Percentiles rank a stretch among this genome's conserved stretches.
phyloP scores from a whole-genome alignment of 1,140 invertebrate genomes.

The Trialeurodes vaporariorum region DNA sequence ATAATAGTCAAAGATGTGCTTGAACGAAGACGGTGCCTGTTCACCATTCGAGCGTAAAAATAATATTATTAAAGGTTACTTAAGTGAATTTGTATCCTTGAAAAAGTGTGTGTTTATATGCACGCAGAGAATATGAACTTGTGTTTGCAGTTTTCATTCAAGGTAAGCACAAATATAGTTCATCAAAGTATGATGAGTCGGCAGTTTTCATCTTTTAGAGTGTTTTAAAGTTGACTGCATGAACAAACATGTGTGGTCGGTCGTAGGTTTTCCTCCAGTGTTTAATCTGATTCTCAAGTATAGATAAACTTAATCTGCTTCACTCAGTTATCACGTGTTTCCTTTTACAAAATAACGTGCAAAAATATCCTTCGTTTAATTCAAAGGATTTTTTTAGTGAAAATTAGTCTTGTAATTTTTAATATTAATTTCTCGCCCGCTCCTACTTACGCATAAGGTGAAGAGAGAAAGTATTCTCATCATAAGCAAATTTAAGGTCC shows the following conservation, averaged over 20 bases:
- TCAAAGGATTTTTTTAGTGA: too few relatives aligned
- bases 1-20: neutral
- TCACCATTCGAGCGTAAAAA: neutral
- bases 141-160: neutral
- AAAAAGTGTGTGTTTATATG: neutral
- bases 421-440: too few relatives aligned
- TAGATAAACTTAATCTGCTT: too few relatives aligned
- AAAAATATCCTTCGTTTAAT: too few relatives aligned
- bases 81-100: neutral
- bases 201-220: neutral
- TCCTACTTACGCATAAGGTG: too few relatives aligned
- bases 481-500: too few relatives aligned
- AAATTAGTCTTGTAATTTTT: too few relatives aligned
- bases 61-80: conserved; percentile 1
- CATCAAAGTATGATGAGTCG: too few relatives aligned
- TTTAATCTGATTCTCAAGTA: conserved; percentile 1
- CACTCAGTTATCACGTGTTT: too few relatives aligned
- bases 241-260: neutral
- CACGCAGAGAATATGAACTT: too few relatives aligned
- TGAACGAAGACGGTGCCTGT: neutral
- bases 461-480: too few relatives aligned
- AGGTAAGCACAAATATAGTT: neutral
- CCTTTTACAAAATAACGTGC: too few relatives aligned
- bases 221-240: neutral
- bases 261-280: neutral